phyloP scores from a whole-genome alignment of 2,797 vertebrate genomes.

The Darevskia mixta region DNA sequence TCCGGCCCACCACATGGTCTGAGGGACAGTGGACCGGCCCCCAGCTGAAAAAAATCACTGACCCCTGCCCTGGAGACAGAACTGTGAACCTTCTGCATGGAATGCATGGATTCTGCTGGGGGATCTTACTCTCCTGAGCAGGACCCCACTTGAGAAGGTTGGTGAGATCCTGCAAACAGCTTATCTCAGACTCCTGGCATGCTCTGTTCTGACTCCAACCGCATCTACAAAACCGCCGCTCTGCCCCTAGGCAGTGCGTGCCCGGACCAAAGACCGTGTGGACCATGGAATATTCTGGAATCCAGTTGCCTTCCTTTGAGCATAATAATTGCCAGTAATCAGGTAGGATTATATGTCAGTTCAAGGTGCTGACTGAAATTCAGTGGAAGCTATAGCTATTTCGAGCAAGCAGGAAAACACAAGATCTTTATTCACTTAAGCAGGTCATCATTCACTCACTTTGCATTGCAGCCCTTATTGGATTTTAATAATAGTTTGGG shows the following conservation, averaged over 20 bases:
- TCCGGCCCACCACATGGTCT: too few species aligned
- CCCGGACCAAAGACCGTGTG: background rate
- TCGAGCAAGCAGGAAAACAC: background rate
- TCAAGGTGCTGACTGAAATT: background rate
- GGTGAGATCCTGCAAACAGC: background rate
- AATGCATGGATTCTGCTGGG: background rate
- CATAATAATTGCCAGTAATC: background rate
- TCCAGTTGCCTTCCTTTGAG: background rate
- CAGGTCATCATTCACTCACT: background rate
- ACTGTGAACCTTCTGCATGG: background rate
- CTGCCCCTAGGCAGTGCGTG: background rate
- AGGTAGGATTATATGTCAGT: background rate
- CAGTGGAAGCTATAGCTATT: background rate
- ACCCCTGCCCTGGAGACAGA: background rate
- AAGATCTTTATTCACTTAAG: background rate
- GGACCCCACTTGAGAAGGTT: too few species aligned
- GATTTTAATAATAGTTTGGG: background rate
- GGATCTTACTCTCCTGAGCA: too few species aligned
- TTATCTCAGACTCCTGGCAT: background rate
- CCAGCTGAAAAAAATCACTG: accelerated
- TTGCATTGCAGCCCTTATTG: background rate
- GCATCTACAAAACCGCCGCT: background rate
- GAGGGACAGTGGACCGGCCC: too few species aligned
- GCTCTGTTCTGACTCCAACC: background rate
- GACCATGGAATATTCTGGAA: background rate